Conservation (phyloP, 2,888 invertebrate species). For the Drosophila melanosoma region DNA sequence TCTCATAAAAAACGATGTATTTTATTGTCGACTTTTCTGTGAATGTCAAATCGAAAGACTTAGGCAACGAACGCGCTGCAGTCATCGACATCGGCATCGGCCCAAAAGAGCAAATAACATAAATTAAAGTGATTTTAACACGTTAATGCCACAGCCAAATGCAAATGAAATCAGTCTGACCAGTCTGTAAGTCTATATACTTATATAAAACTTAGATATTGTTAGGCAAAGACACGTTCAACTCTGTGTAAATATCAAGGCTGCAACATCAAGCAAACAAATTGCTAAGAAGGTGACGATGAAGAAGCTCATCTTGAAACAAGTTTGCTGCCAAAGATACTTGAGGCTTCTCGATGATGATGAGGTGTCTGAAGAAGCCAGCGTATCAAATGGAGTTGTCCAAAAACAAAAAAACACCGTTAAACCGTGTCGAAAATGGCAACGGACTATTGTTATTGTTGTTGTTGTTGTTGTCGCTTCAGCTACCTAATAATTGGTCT, state of each 20-base stretch:
- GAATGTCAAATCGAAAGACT: conserved; percentile 66
- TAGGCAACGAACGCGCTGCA: conserved; percentile 45
- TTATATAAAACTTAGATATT: conserved; percentile 52
- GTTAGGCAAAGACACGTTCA: conserved; percentile 44
- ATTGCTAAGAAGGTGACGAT: conserved; percentile 71
- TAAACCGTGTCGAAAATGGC: conserved; percentile 67
- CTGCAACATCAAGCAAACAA: conserved; percentile 50
- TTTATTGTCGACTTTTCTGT: conserved; percentile 26
- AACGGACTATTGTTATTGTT: conserved; percentile 19
- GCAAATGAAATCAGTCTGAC: conserved; percentile 64
- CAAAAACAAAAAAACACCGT: conserved; percentile 38
- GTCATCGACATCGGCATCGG: not conserved
- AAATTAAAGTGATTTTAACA: conserved; percentile 64
- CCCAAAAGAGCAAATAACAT: conserved; percentile 61
- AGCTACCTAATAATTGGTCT: conserved; percentile 71
- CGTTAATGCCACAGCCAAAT: conserved; percentile 44
- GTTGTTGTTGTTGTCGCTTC: conserved; percentile 25
- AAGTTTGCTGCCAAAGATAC: conserved; percentile 47
- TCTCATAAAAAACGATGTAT: conserved; percentile 44
- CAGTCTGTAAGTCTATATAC: conserved; percentile 37
- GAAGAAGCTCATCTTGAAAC: conserved; percentile 55
- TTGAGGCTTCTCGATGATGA: conserved; percentile 37
- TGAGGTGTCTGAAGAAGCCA: conserved; percentile 24
- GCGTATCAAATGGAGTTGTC: conserved; percentile 72
- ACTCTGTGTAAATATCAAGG: conserved; percentile 78